Evolutionary conservation across 2,797 vertebrate species (phyloP).

Genomic region (Alca torda): DNA sequence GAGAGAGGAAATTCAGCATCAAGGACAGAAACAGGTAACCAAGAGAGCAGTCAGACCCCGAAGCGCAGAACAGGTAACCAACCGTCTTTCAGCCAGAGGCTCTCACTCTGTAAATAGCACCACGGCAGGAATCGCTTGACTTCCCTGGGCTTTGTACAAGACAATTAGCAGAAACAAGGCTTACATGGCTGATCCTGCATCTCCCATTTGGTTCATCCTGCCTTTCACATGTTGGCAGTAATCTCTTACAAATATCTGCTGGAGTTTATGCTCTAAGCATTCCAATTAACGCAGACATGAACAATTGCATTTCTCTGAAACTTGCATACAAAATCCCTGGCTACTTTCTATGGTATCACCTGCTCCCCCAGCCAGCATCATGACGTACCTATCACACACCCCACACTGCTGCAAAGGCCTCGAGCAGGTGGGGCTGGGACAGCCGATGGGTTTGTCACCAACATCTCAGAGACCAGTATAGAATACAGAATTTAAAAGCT

Average conservation of each 20-base stretch:
- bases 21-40: background rate
- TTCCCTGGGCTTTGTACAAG: background rate
- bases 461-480: background rate
- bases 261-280: background rate
- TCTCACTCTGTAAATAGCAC: background rate
- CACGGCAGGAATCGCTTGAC: rapidly evolving
- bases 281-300: background rate
- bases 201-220: background rate
- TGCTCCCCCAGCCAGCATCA: background rate
- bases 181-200: background rate
- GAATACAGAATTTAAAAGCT: background rate
- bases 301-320: background rate
- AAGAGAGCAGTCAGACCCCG: background rate
- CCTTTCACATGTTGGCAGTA: background rate
- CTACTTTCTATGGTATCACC: background rate
- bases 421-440: background rate
- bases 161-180: background rate
- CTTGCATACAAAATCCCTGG: background rate
- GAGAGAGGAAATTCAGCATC: background rate
- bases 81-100: background rate
- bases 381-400: rapidly evolving
- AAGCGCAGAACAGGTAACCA: background rate
- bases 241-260: background rate
- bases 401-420: background rate
- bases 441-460: background rate